phyloP scores from a whole-genome alignment of 2,888 invertebrate genomes.

The Standfussiana lucernea region DNA sequence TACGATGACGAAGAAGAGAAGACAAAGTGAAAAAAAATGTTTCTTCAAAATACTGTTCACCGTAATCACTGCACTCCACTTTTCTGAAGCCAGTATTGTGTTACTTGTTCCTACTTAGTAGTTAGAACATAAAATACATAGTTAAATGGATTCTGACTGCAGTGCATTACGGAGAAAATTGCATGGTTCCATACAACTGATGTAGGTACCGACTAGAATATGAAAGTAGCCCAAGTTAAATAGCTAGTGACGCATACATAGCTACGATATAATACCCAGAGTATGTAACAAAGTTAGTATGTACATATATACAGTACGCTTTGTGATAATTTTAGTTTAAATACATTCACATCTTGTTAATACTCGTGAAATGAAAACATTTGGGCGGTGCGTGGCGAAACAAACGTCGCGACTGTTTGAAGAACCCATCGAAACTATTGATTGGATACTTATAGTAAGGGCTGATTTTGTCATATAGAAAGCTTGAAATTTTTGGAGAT shows the following conservation, averaged over 20 bases:
- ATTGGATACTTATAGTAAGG: neutral
- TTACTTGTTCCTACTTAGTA: neutral
- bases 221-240: constrained; percentile 10
- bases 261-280: neutral
- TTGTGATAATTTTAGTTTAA: constrained; percentile 44
- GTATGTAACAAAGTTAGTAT: constrained; percentile 11
- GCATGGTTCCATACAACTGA: constrained; percentile 8
- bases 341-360: constrained; percentile 38
- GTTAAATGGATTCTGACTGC: neutral
- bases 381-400: neutral
- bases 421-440: neutral
- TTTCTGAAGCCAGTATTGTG: neutral
- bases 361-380: constrained; percentile 32
- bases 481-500: neutral
- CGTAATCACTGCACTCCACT: neutral
- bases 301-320: constrained; percentile 27
- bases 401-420: neutral
- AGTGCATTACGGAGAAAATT: neutral
- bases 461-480: neutral
- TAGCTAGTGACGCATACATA: neutral
- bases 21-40: neutral
- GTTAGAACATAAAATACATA: neutral
- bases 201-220: neutral
- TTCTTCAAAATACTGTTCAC: neutral
- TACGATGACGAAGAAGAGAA: neutral